Evolutionary conservation across 1,140 invertebrate genomes (phyloP), one percentile per base, ranked within the genome.

Genomic region (Heterodera schachtii): DNA sequence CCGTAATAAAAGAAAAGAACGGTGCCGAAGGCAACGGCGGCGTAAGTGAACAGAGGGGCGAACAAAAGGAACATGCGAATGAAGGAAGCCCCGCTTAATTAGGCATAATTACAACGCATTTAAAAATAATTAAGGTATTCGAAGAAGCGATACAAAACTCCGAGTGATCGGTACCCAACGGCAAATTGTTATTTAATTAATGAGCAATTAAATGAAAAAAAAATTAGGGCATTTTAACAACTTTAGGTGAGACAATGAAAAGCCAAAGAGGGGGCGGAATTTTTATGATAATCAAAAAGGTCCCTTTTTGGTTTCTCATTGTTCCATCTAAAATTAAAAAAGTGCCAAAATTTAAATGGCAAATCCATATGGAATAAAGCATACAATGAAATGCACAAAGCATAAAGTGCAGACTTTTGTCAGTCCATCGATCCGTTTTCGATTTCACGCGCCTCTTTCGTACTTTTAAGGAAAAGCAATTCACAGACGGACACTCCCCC

Each of bases 391-490:
- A 74, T 21, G 21, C 46, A n/a, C n/a, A n/a, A n/a, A n/a, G n/a
- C n/a, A n/a, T n/a, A 74, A 71, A 71, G 41, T 52, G 21, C 6
- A 43, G 7, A 9, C 31, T 41, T 69, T 31, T 11, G 43, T 71
- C 31, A 19, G 19, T 46, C 69, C 8, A 31, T 78, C 52, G 44
- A 83, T 57, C 83, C 83, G 78, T 84, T 46, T 69, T 84, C 84
- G 60, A 84, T 85, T 77, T 84, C 83, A 41, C 73, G 60, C 3
- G n/a, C 82, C 43, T 85, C 84, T 31, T 49, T 75, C 19, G 47
- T 70, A 49, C 46, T 85, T 70, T 85, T 85, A 19, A 82, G n/a
- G 66, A 85, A 87, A 16, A 85, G 70, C 19, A 85, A 71, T 73
- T 85, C 84, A 73, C 85, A 87, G 21, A 86, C 64, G 5, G 44